Base-by-base conservation (phyloP, 1,140 invertebrate genomes). In the Caenorhabditis brenneri region DNA sequence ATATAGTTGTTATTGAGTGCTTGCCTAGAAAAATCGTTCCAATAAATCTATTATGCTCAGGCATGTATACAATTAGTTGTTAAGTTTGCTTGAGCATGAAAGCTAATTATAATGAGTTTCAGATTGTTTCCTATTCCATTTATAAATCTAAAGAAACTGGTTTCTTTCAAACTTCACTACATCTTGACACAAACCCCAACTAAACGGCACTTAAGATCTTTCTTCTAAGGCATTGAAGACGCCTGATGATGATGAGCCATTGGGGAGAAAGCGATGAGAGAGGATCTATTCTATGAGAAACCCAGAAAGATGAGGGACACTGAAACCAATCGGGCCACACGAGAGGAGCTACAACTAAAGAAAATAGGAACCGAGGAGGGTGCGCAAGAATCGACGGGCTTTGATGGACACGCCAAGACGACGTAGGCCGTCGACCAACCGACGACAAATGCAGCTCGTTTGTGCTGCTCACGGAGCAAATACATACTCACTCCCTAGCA, bases 401-500 rank as follows among this genome's bases (percentile, higher is more conserved):
- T 74, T 74, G 65, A 39, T 29, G 65, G 65, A 31, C 65, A 65
- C 31, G 29, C 29, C 58, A 42, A 74, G 65, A 74, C 33, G 65
- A 42, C 29, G 36, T 36, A 42, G 65, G 33, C 65, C n/a, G n/a
- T n/a, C n/a, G n/a, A 42, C 36, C 29, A 7, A 36, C 58, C 36
- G 29, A 74, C 65, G 65, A 74, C 65, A 74, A 74, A 42, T 74
- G 65, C 65, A 46, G 65, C 65, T 74, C 36, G 65, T 74, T 74
- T 74, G 65, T 42, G 65, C 65, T 42, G 65, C 65, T 74, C 65
- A 74, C 65, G 36, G 65, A 46, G 36, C 65, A 74, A 29, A 65
- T 24, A 42, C 36, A 46, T 24, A 65, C 58, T 19, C 58, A 33
- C 31, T 29, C 16, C 7, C 55, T 31, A 7, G 24, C 29, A 24